Base-by-base conservation (phyloP, 2,113 vertebrate species). In the Opisthocomus hoazin region DNA sequence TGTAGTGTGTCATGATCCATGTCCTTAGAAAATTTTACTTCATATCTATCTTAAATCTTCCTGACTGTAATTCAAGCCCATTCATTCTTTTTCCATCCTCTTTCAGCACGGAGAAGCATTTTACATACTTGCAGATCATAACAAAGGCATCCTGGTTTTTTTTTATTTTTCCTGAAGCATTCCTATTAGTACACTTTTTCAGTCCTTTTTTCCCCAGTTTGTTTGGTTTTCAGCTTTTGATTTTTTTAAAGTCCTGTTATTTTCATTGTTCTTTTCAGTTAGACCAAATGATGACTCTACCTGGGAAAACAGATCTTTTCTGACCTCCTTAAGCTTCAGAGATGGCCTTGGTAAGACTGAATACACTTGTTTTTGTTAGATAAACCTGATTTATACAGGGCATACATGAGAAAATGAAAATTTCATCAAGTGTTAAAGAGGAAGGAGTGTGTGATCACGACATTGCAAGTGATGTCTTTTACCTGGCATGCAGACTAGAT, bases 1-100 rank as follows among this genome's bases (percentile, higher is more conserved):
- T 91, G 53, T 58, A 73, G 58, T 76, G 83, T 76, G 54, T 83
- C 79, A 50, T 77, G 70, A 88, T 83, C 82, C 82, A 80, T 76
- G 75, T 76, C 32, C 24, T 88, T 80, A 73, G 82, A 90, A 96
- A 93, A 34, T 61, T 95, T 87, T 86, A 56, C n/a, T 80, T 88
- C 83, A 61, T 83, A 90, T 87, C 48, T 57, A 4, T 66, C 46
- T 87, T 91, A 92, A 91, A 92, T 83, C 58, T 79, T 88, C 54
- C 70, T 85, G 37, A 8, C 34, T 86, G 22, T 77, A 90, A 73
- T 73, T 91, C 74, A 90, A 93, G 48, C 13, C 36, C 48, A 39
- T 87, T 76, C 64, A 79, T 85, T 90, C 36, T 46, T 83, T 68
- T 93, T 64, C 41, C 15, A 57, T 76, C 19, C 13, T 85, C 39